Evolutionary conservation across 1,140 invertebrate genomes (phyloP).

Genomic region (Antheraea pernyi): DNA sequence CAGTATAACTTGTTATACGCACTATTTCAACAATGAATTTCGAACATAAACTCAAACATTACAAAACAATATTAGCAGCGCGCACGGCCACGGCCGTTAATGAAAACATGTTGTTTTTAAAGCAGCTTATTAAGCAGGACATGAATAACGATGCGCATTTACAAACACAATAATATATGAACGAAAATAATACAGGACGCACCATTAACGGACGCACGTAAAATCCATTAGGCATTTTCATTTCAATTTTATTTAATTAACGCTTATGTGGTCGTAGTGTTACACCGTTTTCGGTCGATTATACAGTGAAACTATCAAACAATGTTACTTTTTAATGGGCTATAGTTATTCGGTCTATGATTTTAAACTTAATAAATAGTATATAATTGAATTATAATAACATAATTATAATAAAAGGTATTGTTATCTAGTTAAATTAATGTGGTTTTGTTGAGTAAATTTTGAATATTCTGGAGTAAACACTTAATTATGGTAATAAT

Average conservation of each 20-base stretch:
- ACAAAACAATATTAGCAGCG: constrained; percentile 38
- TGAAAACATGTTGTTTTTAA: constrained; percentile 72
- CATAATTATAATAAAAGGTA: neutral
- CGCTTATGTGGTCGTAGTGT: constrained; percentile 55
- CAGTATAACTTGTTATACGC: neutral
- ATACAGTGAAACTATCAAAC: constrained; percentile 20
- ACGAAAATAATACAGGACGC: constrained; percentile 73
- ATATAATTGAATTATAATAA: neutral
- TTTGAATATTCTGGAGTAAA: no score
- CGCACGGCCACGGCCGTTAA: constrained; percentile 34
- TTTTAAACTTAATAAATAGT: neutral
- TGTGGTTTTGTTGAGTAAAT: no score
- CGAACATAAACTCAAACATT: constrained; percentile 36
- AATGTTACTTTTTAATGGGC: constrained; percentile 16
- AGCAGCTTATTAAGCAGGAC: constrained; percentile 56
- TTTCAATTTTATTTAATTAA: constrained; percentile 79
- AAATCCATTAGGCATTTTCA: constrained; percentile 77
- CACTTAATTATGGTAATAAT: no score
- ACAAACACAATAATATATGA: constrained; percentile 73
- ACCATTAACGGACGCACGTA: constrained; percentile 75
- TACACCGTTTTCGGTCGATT: constrained; percentile 21
- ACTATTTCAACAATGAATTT: constrained; percentile 18
- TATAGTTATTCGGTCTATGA: constrained; percentile 4
- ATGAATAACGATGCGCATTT: constrained; percentile 71
- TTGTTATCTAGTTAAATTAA: neutral